Base-by-base conservation (phyloP, 2,797 vertebrate genomes). In the Anas bernieri region DNA sequence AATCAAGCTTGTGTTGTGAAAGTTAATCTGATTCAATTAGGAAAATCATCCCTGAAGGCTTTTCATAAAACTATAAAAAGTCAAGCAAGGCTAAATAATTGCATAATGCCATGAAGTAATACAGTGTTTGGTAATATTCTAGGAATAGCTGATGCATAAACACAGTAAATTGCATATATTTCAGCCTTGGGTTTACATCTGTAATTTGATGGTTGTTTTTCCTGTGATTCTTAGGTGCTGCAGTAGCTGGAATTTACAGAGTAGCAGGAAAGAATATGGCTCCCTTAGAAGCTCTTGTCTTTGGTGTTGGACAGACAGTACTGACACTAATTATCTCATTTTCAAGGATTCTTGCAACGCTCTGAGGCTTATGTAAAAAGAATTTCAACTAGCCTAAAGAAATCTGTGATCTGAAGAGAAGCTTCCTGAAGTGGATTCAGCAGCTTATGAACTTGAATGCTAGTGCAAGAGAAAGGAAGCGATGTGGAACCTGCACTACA, bases 201-300 rank as follows among this genome's bases (percentile, higher is more conserved):
- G 41, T 75, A 22, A 14, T 63, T 92, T 90, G 48, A 88, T 88
- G 16, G 7, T 55, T 87, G 15, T 73, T 94, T 75, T 90, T 63
- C 50, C 94, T 95, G 37, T 94, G 58, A 73, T 94, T 74, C 69
- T 8, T 92, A 99, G 99, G 99, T 96, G 99, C 99, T 6, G 99
- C 99, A 1, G 99, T 99, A 63, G 99, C 99, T 1, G 99, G 99
- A 46, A 99, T 99, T 95, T 99, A 99, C 98, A 98, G 99, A n/a
- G 99, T 99, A 20, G 99, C 99, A 3, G 99, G 99, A 75, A 99
- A 99, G 98, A 99, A 98, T 96, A 99, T 99, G 99, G 98, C 98
- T 74, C 99, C 99, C 5, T 97, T 99, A 95, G 98, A 99, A 98
- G 99, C 99, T 7, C 98, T 99, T 97, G 98, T 99, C 68, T 99